These are phyloP conservation scores for Cylindroiulus punctatus DNA, from an alignment of 2,888 invertebrate genomes.

Conservation along the genomic window DNA sequence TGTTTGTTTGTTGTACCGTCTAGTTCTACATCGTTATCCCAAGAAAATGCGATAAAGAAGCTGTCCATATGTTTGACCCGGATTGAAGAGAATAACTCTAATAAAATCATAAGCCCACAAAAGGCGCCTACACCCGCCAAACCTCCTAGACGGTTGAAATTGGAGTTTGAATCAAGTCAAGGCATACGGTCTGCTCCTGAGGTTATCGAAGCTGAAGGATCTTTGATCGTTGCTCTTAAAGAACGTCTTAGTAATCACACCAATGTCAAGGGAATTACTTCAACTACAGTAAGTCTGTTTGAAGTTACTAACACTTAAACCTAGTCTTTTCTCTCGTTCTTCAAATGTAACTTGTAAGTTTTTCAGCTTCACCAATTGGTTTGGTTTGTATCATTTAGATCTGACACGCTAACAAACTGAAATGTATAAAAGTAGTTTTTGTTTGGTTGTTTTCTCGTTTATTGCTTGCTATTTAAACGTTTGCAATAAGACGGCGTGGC, in stretches of 20 bases:
- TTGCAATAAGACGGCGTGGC: too few relatives aligned
- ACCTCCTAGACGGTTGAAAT: slow-evolving; percentile 9
- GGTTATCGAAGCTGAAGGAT: neutral
- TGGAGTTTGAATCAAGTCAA: neutral
- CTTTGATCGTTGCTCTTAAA: neutral
- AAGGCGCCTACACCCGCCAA: neutral
- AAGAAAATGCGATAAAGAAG: neutral
- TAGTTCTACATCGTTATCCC: neutral
- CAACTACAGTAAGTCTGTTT: neutral
- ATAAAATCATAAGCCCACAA: neutral
- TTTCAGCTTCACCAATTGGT: too few relatives aligned
- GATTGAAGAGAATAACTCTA: neutral
- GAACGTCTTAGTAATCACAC: neutral
- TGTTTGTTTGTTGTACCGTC: neutral
- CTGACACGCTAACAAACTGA: too few relatives aligned
- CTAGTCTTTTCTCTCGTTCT: neutral
- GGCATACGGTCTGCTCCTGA: neutral
- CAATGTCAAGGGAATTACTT: neutral
- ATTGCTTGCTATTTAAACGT: too few relatives aligned
- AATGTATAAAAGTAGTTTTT: too few relatives aligned
- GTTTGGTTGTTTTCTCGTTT: too few relatives aligned
- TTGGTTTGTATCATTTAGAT: too few relatives aligned
- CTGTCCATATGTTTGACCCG: slow-evolving; percentile 19
- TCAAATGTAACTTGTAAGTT: neutral
- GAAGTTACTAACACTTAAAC: neutral